These are phyloP conservation scores for Eidolon dupreanum DNA, from an alignment of 2,797 vertebrate species.

Conservation along the genomic window DNA sequence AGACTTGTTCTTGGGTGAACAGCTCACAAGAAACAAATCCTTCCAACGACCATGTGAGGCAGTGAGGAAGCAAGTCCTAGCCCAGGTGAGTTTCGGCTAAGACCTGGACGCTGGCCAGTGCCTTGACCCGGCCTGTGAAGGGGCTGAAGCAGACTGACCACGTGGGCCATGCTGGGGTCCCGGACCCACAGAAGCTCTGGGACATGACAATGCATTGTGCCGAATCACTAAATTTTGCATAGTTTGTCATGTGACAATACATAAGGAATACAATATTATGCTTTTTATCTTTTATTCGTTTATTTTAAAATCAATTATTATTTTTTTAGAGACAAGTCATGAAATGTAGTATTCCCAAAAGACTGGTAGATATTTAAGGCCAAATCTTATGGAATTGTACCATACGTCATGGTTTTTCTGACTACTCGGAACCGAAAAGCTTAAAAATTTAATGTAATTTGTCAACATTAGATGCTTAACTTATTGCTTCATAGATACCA, in stretches of 20 bases:
- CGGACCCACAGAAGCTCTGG: background rate
- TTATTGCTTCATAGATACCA: background rate
- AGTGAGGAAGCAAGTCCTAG: background rate
- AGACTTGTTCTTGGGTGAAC: background rate
- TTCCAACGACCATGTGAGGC: rapidly evolving
- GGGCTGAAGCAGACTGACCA: no score
- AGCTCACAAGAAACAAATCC: background rate
- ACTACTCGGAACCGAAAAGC: background rate
- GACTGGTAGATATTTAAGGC: background rate
- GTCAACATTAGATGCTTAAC: background rate
- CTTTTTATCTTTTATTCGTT: background rate
- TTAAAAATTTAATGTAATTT: background rate
- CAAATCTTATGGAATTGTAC: background rate
- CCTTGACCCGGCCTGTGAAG: no score
- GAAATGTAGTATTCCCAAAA: background rate
- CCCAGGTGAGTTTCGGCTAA: background rate
- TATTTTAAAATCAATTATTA: background rate
- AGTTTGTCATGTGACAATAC: background rate
- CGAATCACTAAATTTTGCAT: background rate
- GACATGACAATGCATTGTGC: rapidly evolving
- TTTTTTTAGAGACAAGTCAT: background rate
- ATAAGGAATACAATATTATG: background rate
- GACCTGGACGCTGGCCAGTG: no score
- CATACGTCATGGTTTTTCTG: background rate
- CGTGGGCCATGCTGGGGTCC: rapidly evolving